Evolutionary conservation across 2,797 vertebrate genomes (phyloP), one percentile per base, ranked within the genome.

Genomic region (Tiaroga cobitis): DNA sequence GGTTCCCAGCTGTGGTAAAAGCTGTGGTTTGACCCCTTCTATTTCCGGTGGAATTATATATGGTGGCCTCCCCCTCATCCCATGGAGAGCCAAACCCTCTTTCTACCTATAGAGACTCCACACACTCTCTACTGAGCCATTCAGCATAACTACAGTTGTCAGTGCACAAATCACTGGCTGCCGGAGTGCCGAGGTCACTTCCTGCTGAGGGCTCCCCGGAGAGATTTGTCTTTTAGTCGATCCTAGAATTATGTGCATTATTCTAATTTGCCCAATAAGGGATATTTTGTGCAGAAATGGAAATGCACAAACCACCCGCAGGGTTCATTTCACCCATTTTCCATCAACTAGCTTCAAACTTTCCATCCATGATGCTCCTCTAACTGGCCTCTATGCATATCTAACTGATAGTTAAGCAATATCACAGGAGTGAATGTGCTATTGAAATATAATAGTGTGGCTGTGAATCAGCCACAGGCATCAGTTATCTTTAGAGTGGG

Each of bases 1-100:
- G 80, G 74, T 86, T 87, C 61, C 89, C 87, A 80, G 86, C 90
- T 90, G 89, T 86, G 86, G 83, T 86, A 88, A 91, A 92, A 92
- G 87, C 88, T 86, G 85, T 74, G 82, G 65, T 85, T 80, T 89
- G 89, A 90, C 84, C 87, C 82, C 89, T 89, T 89, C 85, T 84
- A 85, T 85, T 90, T 89, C 88, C 51, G 8, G 82, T 69, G 83
- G 88, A 75, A 88, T 85, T 75, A 79, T 67, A 80, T 76, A 82
- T 70, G 84, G 81, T 89, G 81, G 9, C 87, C 32, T 83, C 73
- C 78, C 85, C 73, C 83, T 90, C 88, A 76, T 87, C 90, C 92
- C 89, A 73, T 82, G 86, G 78, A 49, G 80, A 86, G 69, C 67
- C 84, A 29, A 19, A 75, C 49, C 49, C 37, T 72, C 26, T 61